Evolutionary conservation across 2,888 invertebrate genomes (phyloP).

Genomic region (Euplexia lucipara): DNA sequence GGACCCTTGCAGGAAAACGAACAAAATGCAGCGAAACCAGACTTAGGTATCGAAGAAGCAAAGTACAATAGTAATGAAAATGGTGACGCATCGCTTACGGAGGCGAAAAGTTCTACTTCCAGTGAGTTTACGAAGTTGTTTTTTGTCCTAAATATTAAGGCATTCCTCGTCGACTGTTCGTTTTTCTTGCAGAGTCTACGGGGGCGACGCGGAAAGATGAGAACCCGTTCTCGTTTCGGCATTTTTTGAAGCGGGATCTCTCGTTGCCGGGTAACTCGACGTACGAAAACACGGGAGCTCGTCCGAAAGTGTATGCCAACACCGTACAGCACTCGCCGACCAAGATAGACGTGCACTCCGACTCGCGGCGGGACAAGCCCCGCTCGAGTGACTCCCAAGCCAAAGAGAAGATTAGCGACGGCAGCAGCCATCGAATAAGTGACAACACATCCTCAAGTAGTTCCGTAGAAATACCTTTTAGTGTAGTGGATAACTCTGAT

Average conservation of each 20-base stretch:
- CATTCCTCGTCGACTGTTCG: slow-evolving; percentile 72
- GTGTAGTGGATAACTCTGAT: slow-evolving; percentile 87
- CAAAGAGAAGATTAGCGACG: slow-evolving; percentile 82
- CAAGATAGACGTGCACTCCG: slow-evolving; percentile 80
- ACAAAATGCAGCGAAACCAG: slow-evolving; percentile 83
- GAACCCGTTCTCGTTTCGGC: slow-evolving; percentile 96
- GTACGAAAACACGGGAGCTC: slow-evolving; percentile 93
- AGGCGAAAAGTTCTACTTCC: slow-evolving; percentile 84
- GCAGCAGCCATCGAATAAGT: slow-evolving; percentile 77
- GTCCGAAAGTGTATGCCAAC: slow-evolving; percentile 93
- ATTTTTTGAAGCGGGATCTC: slow-evolving; percentile 94
- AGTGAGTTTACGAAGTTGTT: slow-evolving; percentile 88
- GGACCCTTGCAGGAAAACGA: slow-evolving; percentile 82
- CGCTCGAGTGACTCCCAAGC: slow-evolving; percentile 79
- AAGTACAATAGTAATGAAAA: slow-evolving; percentile 86
- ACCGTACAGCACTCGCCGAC: slow-evolving; percentile 89
- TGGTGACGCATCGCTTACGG: slow-evolving; percentile 79
- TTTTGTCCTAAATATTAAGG: slow-evolving; percentile 87
- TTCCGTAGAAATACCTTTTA: slow-evolving; percentile 87
- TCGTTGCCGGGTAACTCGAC: slow-evolving; percentile 89
- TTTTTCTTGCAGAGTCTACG: slow-evolving; percentile 84
- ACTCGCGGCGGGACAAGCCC: slow-evolving; percentile 80
- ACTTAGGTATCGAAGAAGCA: slow-evolving; percentile 88
- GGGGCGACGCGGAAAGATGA: slow-evolving; percentile 92
- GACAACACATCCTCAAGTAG: slow-evolving; percentile 86